Evolutionary conservation across 2,888 invertebrate genomes (phyloP).

Genomic region (Clostera curtula): DNA sequence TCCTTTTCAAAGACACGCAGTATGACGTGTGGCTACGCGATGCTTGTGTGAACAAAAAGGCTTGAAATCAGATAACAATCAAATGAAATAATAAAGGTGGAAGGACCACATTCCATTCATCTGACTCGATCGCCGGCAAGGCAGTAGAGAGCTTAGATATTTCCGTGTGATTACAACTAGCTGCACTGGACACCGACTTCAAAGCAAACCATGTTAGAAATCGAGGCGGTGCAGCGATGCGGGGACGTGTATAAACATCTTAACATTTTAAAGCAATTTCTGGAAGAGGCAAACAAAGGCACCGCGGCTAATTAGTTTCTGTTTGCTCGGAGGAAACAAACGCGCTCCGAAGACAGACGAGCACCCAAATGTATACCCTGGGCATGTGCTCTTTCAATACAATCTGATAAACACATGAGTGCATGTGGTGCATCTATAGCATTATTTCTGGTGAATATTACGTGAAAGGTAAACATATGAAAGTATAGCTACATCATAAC

Average conservation of each 20-base stretch:
- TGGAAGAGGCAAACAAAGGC: constrained; percentile 55
- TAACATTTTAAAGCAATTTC: constrained; percentile 43
- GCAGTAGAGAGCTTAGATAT: constrained; percentile 26
- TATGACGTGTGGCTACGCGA: neutral
- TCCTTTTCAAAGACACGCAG: neutral
- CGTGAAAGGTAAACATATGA: too few species aligned
- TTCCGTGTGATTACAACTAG: constrained; percentile 23
- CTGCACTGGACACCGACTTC: constrained; percentile 28
- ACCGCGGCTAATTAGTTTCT: constrained; percentile 56
- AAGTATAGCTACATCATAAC: too few species aligned
- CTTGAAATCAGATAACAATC: constrained; percentile 21
- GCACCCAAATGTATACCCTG: constrained; percentile 20
- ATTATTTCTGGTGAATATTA: too few species aligned
- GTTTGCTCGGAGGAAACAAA: constrained; percentile 53
- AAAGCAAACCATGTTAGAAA: constrained; percentile 31
- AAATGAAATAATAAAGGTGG: constrained; percentile 24
- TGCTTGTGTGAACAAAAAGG: constrained; percentile 9
- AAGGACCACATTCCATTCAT: constrained; percentile 31
- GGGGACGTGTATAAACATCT: constrained; percentile 34
- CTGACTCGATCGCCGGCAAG: constrained; percentile 25
- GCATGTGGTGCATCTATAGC: too few species aligned
- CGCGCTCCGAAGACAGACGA: constrained; percentile 39
- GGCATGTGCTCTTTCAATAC: too few species aligned
- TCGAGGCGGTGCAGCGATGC: constrained; percentile 27
- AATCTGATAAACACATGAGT: too few species aligned